phyloP scores from a whole-genome alignment of 2,113 vertebrate species.

The Lampris megalopsis region DNA sequence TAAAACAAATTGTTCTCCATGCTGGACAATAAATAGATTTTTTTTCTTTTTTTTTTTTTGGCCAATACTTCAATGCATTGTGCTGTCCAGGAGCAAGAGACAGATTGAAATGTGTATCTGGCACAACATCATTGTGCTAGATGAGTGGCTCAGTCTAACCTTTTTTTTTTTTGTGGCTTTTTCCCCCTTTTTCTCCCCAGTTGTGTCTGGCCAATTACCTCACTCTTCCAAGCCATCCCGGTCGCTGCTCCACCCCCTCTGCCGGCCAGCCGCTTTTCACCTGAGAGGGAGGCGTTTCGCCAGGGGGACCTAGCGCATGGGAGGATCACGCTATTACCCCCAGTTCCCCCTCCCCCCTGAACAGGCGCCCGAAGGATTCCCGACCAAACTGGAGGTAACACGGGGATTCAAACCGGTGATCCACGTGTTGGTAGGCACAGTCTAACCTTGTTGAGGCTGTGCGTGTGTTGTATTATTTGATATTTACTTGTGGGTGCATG shows the following conservation, averaged over 20 bases:
- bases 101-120: not conserved
- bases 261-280: too few relatives aligned
- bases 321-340: too few relatives aligned
- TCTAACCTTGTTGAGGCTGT: conserved; percentile 24
- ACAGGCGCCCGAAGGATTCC: too few relatives aligned
- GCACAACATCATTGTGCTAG: not conserved
- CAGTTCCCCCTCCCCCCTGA: too few relatives aligned
- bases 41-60: not conserved
- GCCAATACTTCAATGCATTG: not conserved
- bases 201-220: too few relatives aligned
- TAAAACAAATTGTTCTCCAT: not conserved
- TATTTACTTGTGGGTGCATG: conserved; percentile 1
- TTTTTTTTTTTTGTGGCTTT: conserved; percentile 3
- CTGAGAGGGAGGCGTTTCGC: too few relatives aligned
- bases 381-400: too few relatives aligned
- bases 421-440: not conserved
- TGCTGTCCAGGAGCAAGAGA: not conserved
- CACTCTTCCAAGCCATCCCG: too few relatives aligned
- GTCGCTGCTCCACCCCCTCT: too few relatives aligned
- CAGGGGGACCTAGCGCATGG: too few relatives aligned
- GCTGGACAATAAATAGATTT: not conserved
- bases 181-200: too few relatives aligned
- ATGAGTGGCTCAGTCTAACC: conserved; percentile 16
- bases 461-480: conserved; percentile 39
- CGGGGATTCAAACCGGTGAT: too few relatives aligned